A percentile compares a stretch with the other conserved stretches of the same genome.
These are phyloP conservation scores for Strigamia transsilvanica DNA, from an alignment of 2,888 invertebrate species.

Conservation along the genomic window DNA sequence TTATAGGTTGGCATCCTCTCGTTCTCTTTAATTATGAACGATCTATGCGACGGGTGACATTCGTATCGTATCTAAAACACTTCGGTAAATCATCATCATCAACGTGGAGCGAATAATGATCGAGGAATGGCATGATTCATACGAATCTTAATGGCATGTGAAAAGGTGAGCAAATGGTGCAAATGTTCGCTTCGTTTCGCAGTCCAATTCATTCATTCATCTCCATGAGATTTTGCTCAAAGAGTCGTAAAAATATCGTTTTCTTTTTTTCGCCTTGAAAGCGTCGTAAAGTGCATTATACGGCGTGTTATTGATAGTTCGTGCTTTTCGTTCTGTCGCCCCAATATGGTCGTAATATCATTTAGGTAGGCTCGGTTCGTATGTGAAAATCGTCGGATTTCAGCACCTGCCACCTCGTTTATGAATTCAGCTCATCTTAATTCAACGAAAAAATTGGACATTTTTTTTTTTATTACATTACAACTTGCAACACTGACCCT, in stretches of 20 bases:
- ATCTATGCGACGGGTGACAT: not conserved
- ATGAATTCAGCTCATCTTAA: too few species aligned
- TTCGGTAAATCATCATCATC: not conserved
- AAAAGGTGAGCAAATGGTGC: not conserved
- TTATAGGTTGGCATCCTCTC: not conserved
- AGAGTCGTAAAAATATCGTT: slow-evolving; percentile 1
- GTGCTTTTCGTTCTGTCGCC: not conserved
- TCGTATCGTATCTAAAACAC: not conserved
- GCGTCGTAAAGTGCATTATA: not conserved
- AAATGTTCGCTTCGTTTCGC: too few species aligned
- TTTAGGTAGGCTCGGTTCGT: not conserved
- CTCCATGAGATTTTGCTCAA: too few species aligned
- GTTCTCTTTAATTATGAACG: too few species aligned
- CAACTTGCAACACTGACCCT: too few species aligned
- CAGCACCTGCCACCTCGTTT: not conserved
- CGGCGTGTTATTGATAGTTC: slow-evolving; percentile 8
- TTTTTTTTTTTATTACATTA: too few species aligned
- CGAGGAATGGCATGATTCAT: not conserved
- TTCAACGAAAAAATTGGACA: too few species aligned
- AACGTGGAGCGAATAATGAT: not conserved
- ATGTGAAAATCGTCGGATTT: not conserved
- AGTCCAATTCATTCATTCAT: too few species aligned
- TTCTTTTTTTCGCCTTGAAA: not conserved
- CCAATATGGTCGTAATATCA: slow-evolving; percentile 1
- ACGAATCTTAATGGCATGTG: not conserved